Conservation (phyloP, 2,888 invertebrate species). For the Epinotia nisella region DNA sequence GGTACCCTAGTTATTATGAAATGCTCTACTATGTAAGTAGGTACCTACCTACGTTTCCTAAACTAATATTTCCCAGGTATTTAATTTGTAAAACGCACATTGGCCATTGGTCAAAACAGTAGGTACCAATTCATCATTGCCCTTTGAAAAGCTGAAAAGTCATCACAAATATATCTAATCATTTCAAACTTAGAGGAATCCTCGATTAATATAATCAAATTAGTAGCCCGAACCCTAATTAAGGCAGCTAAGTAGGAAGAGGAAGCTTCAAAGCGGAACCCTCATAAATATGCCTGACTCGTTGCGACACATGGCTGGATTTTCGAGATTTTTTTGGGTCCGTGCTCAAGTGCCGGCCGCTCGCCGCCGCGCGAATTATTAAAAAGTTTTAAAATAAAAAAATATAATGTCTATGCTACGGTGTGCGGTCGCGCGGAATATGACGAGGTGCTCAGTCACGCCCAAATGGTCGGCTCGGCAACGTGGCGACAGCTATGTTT, state of each 20-base stretch:
- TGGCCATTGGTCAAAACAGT: background rate
- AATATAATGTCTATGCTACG: constrained; percentile 65
- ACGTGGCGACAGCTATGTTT: constrained; percentile 22
- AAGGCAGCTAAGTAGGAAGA: constrained; percentile 37
- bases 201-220: constrained; percentile 31
- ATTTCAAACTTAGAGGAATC: constrained; percentile 1
- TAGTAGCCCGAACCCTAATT: constrained; percentile 39
- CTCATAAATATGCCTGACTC: constrained; percentile 58
- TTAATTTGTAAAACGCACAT: background rate
- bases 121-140: no score
- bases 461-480: constrained; percentile 56
- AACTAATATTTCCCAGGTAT: background rate
- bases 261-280: constrained; percentile 63
- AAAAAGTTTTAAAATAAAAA: constrained; percentile 77
- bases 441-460: constrained; percentile 62
- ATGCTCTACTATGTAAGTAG: no score
- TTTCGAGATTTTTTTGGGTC: constrained; percentile 79
- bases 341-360: constrained; percentile 79
- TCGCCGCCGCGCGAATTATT: constrained; percentile 76
- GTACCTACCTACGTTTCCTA: no score
- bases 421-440: constrained; percentile 66
- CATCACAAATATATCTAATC: background rate
- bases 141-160: background rate
- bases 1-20: no score
- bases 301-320: constrained; percentile 76